phyloP scores from a whole-genome alignment of 2,888 invertebrate genomes.

The Petrolisthes cinctipes region DNA sequence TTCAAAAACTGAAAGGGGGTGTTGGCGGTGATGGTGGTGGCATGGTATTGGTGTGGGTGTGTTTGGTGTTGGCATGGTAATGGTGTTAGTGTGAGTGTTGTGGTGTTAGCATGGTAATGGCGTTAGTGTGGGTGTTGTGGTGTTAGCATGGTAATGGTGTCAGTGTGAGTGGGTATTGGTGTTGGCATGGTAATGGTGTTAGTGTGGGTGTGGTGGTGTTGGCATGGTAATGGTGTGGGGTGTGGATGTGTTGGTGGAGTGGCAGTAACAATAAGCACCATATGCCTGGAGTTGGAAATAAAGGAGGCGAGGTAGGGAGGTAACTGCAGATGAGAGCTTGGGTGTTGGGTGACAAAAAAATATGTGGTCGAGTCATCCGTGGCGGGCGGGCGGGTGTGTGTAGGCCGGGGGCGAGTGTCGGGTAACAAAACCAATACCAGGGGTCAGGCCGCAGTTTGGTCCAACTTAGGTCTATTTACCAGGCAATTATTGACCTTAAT shows the following conservation, averaged over 20 bases:
- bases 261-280: too few species aligned
- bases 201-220: too few species aligned
- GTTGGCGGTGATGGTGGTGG: too few species aligned
- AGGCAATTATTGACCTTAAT: slow-evolving; percentile 34
- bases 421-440: slow-evolving; percentile 38
- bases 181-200: too few species aligned
- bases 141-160: too few species aligned
- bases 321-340: background rate
- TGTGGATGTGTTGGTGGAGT: too few species aligned
- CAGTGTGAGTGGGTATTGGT: background rate
- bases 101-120: background rate
- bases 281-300: too few species aligned
- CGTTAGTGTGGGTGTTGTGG: background rate
- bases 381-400: background rate
- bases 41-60: too few species aligned
- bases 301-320: background rate
- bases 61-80: too few species aligned
- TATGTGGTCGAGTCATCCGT: background rate
- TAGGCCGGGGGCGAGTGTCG: slow-evolving; percentile 20
- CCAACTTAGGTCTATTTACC: slow-evolving; percentile 43
- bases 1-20: too few species aligned
- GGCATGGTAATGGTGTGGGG: background rate
- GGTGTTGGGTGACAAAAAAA: slow-evolving; percentile 4
- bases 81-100: background rate
- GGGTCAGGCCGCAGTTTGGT: slow-evolving; percentile 30